Percentiles rank a stretch among this genome's conserved stretches.
Conservation (phyloP, 2,113 vertebrate species). For the Azemiops feae region DNA sequence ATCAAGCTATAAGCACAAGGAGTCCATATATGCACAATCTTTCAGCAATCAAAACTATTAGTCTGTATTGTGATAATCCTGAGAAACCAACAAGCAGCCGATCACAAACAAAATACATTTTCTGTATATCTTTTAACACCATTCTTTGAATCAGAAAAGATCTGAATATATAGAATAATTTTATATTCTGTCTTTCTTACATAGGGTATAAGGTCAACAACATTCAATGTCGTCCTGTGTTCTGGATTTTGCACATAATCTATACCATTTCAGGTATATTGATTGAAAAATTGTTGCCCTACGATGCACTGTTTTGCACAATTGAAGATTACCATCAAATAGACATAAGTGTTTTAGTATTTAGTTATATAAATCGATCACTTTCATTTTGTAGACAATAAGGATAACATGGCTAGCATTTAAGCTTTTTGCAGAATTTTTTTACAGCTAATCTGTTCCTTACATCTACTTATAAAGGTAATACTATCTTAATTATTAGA, state of each 20-base stretch:
- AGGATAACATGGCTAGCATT: neutral
- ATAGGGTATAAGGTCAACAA: neutral
- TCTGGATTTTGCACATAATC: too few relatives aligned
- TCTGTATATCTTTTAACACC: conserved; percentile 55
- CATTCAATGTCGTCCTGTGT: too few relatives aligned
- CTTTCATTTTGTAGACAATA: neutral
- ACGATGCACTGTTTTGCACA: too few relatives aligned
- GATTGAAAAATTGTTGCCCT: too few relatives aligned
- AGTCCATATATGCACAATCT: neutral
- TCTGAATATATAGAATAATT: neutral
- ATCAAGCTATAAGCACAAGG: neutral
- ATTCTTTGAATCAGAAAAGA: conserved; percentile 54
- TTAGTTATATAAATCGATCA: neutral
- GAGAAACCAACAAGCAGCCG: conserved; percentile 50
- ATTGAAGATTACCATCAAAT: too few relatives aligned
- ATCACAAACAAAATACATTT: conserved; percentile 1
- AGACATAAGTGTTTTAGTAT: neutral
- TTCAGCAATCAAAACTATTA: conserved; percentile 26
- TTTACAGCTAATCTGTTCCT: neutral
- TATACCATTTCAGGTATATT: too few relatives aligned
- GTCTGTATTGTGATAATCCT: neutral
- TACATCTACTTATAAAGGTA: neutral
- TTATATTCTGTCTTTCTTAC: neutral
- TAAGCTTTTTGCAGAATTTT: neutral
- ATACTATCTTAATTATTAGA: neutral